phyloP scores from a whole-genome alignment of 1,140 invertebrate species.

The Drosophila fuyamai region DNA sequence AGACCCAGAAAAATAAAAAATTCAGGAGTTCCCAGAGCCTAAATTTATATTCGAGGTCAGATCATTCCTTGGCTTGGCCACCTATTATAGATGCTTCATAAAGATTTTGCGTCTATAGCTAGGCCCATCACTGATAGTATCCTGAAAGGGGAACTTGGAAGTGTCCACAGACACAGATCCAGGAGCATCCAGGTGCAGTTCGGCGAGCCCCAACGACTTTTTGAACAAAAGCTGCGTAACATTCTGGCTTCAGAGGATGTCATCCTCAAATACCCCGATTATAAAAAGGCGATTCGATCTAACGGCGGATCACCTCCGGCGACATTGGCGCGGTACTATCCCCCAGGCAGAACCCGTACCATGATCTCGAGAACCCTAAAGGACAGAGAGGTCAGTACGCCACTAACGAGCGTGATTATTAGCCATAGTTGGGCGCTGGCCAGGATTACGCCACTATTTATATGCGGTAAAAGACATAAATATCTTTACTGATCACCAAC shows the following conservation, averaged over 20 bases:
- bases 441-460: conserved; percentile 11
- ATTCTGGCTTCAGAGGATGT: too few species aligned
- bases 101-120: too few species aligned
- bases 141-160: conserved; percentile 21
- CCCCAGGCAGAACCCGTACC: conserved; percentile 20
- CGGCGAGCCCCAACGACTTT: too few species aligned
- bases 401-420: conserved; percentile 23
- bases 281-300: conserved; percentile 38
- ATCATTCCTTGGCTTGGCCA: too few species aligned
- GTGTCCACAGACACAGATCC: conserved; percentile 8
- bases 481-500: too few species aligned
- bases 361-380: too few species aligned
- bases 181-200: too few species aligned
- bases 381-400: conserved; percentile 10
- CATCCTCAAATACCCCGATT: conserved; percentile 28
- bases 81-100: too few species aligned
- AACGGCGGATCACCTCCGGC: conserved; percentile 35
- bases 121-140: conserved; percentile 11
- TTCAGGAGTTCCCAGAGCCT: conserved; percentile 12
- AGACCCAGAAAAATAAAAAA: conserved; percentile 11
- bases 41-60: too few species aligned
- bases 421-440: conserved; percentile 20
- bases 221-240: too few species aligned
- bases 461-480: conserved; percentile 26
- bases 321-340: conserved; percentile 38